Evolutionary conservation across 2,888 invertebrate species (phyloP), one percentile per base, ranked within the genome.

Genomic region (Xestia rhomboidea): DNA sequence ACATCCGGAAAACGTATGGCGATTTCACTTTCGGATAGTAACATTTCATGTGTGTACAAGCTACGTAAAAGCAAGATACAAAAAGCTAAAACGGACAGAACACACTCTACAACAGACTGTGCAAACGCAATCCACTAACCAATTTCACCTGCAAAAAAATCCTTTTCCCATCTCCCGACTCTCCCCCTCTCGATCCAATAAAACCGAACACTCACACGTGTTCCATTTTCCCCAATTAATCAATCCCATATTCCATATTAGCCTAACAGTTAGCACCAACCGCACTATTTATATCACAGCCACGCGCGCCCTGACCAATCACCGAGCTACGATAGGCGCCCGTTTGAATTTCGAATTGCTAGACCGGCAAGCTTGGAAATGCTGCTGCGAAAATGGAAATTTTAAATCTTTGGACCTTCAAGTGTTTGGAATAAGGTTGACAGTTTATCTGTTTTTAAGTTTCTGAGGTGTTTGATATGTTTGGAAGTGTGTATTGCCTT

Each of bases 231-330:
- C 84, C 85, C 90, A 82, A 93, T 93, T 89, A 90, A 90, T 93
- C 91, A 91, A 90, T 90, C 84, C 90, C 79, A 91, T 91, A 92
- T 92, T 95, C 94, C 95, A 95, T 91, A 93, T 91, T 93, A 93
- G 87, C 82, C 93, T 77, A 93, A 87, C 94, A 90, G 88, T 91
- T 87, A 90, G 92, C 91, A 87, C 92, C 89, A 91, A 95, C 96
- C 96, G 90, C 96, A 95, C 96, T 95, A 96, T 96, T 96, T 95
- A 95, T 96, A 95, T 94, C 95, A 91, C 91, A 91, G 93, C 94
- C 94, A 93, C 93, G 91, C 93, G 94, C 93, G 94, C 94, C 93
- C 96, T 93, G 95, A 95, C 96, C 96, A 95, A 96, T 96, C 96
- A 94, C 95, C 93, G 93, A 91, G 91, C 92, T 90, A 64, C 89